Conservation (phyloP, 2,113 vertebrate genomes). For the Hydropotes inermis region DNA sequence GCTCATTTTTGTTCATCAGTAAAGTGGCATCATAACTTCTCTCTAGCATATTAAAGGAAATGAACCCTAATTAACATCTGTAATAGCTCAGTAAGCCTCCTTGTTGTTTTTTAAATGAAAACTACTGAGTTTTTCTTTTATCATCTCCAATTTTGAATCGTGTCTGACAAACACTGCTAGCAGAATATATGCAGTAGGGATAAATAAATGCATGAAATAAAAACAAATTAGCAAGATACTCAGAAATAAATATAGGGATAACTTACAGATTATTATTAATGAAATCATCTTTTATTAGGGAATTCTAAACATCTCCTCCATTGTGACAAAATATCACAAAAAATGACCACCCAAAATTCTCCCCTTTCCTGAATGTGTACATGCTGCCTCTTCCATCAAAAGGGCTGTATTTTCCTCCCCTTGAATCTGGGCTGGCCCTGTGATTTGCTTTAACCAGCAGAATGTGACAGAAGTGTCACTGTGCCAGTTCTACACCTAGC, state of each 20-base stretch:
- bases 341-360: not conserved
- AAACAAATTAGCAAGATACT: not conserved
- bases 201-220: not conserved
- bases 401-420: not conserved
- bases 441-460: not conserved
- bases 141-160: not conserved
- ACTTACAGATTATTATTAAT: conserved; percentile 1
- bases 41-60: conserved; percentile 38
- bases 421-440: not conserved
- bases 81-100: not conserved
- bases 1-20: conserved; percentile 33
- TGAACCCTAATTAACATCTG: conserved; percentile 37
- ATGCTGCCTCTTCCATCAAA: not conserved
- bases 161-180: not conserved
- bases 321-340: not conserved
- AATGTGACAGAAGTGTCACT: not conserved
- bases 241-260: not conserved
- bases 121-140: not conserved
- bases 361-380: too few species aligned
- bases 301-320: not conserved
- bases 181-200: not conserved
- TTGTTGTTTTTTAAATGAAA: conserved; percentile 13
- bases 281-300: not conserved
- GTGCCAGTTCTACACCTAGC: not conserved
- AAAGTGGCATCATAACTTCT: conserved; percentile 33